Base-by-base conservation (phyloP, 2,113 vertebrate genomes). In the Ammodytes marinus region DNA sequence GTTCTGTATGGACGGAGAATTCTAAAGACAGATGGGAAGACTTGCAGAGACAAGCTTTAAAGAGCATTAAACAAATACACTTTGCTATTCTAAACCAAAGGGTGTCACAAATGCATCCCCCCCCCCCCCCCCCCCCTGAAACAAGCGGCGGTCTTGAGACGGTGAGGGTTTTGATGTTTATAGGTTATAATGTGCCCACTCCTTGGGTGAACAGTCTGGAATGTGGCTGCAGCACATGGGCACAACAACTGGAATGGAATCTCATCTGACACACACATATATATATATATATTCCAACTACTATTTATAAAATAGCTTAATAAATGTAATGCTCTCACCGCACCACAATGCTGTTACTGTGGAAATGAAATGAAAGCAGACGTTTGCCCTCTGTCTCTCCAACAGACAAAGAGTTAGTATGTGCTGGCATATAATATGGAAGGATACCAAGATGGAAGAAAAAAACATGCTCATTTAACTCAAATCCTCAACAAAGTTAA, bases 31-130 rank as follows among this genome's bases (percentile, higher is more conserved):
- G 89, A 89, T 89, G 84, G 46, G 81, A 84, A 89, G 70, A 95
- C 91, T 65, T 70, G 64, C 78, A 80, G 84, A 93, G 92, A 94
- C 94, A 94, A 92, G 93, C 86, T 92, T 93, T 95, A 95, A 95
- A 95, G 88, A 93, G 91, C 89, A 94, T 92, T 92, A 94, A 94
- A 92, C 85, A 91, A 95, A 93, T 94, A 91, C 89, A 91, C 83
- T 93, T 95, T 91, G 90, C 89, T 82, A 91, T 85, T 88, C 79
- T 27, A 86, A 88, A 92, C 86, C 83, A 83, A 88, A 89, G 87
- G 85, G 90, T 92, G 91, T 92, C 88, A 89, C 85, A 74, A 88
- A 84, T 75, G 74, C 66, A 68, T 70, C 86, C 76, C 75, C 74
- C 54, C 27, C 27, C 27, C 27, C 27, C 27, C 76, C 75, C 74